These are phyloP conservation scores for Melanostigma gelatinosum DNA, from an alignment of 2,113 vertebrate species.

Conservation along the genomic window DNA sequence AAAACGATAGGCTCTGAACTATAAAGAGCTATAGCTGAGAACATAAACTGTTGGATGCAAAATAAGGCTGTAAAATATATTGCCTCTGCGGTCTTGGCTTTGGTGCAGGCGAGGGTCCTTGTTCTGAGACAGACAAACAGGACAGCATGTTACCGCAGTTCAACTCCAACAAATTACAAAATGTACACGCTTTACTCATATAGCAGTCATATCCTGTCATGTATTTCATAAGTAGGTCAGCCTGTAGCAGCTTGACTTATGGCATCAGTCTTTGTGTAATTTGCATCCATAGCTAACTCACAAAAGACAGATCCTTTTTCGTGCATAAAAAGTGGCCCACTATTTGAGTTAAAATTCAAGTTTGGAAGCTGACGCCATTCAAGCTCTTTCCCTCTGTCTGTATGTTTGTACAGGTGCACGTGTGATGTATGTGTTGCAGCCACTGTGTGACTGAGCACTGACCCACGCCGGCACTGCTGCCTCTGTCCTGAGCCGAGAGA, in stretches of 20 bases:
- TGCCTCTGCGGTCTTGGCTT: constrained; percentile 60
- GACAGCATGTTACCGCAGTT: constrained; percentile 27
- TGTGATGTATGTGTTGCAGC: constrained; percentile 73
- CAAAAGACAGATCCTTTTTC: constrained; percentile 24
- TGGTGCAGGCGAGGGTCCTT: constrained; percentile 33
- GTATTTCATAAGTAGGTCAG: constrained; percentile 3
- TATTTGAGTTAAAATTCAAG: constrained; percentile 37
- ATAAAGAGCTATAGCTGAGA: constrained; percentile 47
- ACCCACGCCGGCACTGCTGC: constrained; percentile 74
- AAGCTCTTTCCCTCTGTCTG: constrained; percentile 46
- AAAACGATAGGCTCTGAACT: constrained; percentile 51
- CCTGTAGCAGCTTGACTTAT: background rate
- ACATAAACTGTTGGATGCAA: constrained; percentile 62
- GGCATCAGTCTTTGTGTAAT: constrained; percentile 12
- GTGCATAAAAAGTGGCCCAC: constrained; percentile 26
- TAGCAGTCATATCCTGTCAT: background rate
- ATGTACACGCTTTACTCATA: constrained; percentile 27
- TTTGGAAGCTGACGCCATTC: constrained; percentile 48
- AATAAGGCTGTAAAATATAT: constrained; percentile 62
- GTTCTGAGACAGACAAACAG: constrained; percentile 53
- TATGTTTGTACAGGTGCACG: constrained; percentile 83
- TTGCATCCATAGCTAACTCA: background rate
- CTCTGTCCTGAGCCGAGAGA: constrained; percentile 49
- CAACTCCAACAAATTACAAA: constrained; percentile 36
- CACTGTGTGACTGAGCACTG: constrained; percentile 74